These are phyloP conservation scores for Spea bombifrons DNA, from an alignment of 2,113 vertebrate species.

Conservation along the genomic window DNA sequence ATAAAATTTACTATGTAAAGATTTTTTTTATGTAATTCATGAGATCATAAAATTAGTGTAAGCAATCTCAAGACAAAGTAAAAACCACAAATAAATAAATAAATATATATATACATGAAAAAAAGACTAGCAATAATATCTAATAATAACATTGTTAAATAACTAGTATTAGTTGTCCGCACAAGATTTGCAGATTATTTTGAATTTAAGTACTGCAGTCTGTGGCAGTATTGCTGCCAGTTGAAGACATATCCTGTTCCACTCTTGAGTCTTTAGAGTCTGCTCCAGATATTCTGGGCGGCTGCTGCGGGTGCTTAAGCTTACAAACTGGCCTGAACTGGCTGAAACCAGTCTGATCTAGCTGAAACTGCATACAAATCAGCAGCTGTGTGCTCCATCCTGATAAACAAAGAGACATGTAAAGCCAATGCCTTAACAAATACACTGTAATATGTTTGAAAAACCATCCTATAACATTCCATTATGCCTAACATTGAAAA, in stretches of 20 bases:
- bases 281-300: conserved; percentile 18
- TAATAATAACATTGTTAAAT: no score
- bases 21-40: no score
- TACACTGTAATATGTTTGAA: conserved; percentile 17
- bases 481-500: neutral
- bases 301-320: conserved; percentile 38
- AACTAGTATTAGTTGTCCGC: no score
- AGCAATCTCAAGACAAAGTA: no score
- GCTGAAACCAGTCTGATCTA: conserved; percentile 31
- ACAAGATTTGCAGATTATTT: no score
- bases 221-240: neutral
- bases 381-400: conserved; percentile 38
- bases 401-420: conserved; percentile 39
- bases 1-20: no score
- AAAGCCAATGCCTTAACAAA: conserved; percentile 11
- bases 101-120: no score
- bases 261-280: conserved; percentile 1
- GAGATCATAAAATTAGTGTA: no score
- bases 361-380: conserved; percentile 15
- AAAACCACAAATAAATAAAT: no score
- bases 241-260: conserved; percentile 23
- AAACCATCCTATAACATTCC: neutral
- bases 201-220: neutral
- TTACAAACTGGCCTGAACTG: conserved; percentile 19
- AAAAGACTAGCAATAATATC: no score